A percentile compares a stretch with the other conserved stretches of the same genome.
phyloP scores from a whole-genome alignment of 2,113 vertebrate genomes.

The Zapornia atra region DNA sequence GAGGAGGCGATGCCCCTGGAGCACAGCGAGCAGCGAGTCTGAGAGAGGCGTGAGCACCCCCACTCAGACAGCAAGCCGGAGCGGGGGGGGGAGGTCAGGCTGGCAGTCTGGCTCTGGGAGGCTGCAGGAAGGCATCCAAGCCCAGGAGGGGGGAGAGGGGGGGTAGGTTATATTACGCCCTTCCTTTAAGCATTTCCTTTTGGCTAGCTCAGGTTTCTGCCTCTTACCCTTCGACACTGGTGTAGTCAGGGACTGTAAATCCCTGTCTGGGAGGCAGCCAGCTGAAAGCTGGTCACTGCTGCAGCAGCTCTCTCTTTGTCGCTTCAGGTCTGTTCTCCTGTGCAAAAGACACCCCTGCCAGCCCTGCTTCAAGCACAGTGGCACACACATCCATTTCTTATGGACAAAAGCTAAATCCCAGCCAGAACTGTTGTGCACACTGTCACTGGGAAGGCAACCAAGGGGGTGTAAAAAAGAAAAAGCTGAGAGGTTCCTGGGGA shows the following conservation, averaged over 20 bases:
- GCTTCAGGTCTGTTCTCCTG: not conserved
- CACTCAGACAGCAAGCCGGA: not conserved
- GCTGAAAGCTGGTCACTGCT: not conserved
- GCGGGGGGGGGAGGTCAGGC: accelerated
- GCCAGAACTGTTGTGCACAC: not conserved
- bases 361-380: accelerated
- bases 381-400: not conserved
- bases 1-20: accelerated
- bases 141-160: accelerated
- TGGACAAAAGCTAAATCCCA: not conserved
- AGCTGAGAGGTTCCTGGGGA: not conserved
- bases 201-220: slow-evolving; percentile 2
- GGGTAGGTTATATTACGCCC: not conserved
- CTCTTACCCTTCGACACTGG: not conserved
- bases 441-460: not conserved
- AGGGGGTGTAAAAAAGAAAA: not conserved
- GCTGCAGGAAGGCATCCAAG: not conserved
- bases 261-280: slow-evolving; percentile 6
- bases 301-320: not conserved
- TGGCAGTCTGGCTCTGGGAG: not conserved
- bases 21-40: not conserved
- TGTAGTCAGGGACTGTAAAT: not conserved
- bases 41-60: not conserved
- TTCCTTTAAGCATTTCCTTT: slow-evolving; percentile 46
- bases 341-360: not conserved